Evolutionary conservation across 2,888 invertebrate genomes (phyloP).

Genomic region (Drosophila paranaensis): DNA sequence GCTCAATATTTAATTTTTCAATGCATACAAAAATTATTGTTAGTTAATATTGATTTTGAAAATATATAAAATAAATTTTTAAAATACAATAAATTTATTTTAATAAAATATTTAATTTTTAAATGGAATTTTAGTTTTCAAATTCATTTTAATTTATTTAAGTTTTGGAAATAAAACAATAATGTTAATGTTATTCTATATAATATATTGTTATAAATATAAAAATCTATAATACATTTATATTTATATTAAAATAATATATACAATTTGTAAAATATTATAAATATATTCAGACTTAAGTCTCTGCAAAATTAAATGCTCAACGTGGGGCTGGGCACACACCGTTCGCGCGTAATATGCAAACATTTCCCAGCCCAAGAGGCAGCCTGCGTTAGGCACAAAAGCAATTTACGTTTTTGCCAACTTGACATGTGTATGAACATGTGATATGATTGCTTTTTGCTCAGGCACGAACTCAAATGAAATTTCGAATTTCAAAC

Average conservation of each 20-base stretch:
- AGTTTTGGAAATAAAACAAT: too few species aligned
- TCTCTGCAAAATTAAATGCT: not conserved
- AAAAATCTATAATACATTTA: too few species aligned
- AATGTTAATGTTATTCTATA: too few species aligned
- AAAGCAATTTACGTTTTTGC: slow-evolving; percentile 67
- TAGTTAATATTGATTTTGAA: too few species aligned
- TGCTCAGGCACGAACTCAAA: slow-evolving; percentile 49
- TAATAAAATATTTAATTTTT: too few species aligned
- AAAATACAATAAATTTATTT: too few species aligned
- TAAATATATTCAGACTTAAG: not conserved
- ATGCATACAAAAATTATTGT: too few species aligned
- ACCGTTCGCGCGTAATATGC: not conserved
- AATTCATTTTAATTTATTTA: too few species aligned
- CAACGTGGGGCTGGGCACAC: not conserved
- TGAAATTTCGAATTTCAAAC: slow-evolving; percentile 73
- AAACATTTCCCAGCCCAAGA: slow-evolving; percentile 11
- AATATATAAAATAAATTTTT: too few species aligned
- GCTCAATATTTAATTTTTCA: not conserved
- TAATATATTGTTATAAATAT: too few species aligned
- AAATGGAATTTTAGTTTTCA: too few species aligned
- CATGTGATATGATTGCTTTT: slow-evolving; percentile 70
- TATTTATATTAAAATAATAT: not conserved
- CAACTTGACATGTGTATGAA: slow-evolving; percentile 47
- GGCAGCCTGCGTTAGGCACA: slow-evolving; percentile 16
- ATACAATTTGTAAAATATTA: not conserved